Evolutionary conservation across 2,888 invertebrate genomes (phyloP).

Genomic region (Pandemis heparana): DNA sequence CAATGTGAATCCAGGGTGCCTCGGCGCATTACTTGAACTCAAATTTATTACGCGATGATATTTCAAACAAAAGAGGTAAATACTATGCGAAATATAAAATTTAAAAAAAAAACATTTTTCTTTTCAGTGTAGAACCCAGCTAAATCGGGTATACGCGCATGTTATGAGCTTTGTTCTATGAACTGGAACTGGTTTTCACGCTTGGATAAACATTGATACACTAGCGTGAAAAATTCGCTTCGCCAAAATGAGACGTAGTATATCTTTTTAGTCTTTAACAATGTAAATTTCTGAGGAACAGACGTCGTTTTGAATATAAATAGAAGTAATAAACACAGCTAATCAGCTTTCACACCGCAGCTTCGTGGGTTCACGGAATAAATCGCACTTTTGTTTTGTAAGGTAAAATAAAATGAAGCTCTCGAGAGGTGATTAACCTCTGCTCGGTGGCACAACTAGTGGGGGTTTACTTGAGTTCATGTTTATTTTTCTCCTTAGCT

Average conservation of each 20-base stretch:
- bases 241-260: conserved; percentile 17
- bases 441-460: conserved; percentile 20
- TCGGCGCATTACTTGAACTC: not conserved
- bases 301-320: conserved; percentile 22
- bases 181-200: conserved; percentile 35
- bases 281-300: conserved; percentile 15
- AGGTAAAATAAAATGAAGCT: conserved; percentile 19
- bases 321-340: conserved; percentile 15
- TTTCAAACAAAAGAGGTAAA: conserved; percentile 1
- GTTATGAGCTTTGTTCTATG: conserved; percentile 23
- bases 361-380: conserved; percentile 13
- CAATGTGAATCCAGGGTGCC: conserved; percentile 7
- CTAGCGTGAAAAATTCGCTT: conserved; percentile 21
- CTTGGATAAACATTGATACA: conserved; percentile 14
- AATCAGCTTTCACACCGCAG: conserved; percentile 25
- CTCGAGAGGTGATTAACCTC: conserved; percentile 20
- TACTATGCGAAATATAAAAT: not conserved
- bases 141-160: conserved; percentile 19
- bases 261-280: conserved; percentile 15
- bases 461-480: conserved; percentile 24
- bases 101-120: not conserved
- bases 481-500: conserved; percentile 17
- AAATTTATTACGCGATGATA: conserved; percentile 8
- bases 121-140: conserved; percentile 4
- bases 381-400: conserved; percentile 19